A percentile compares a stretch with the other conserved stretches of the same genome.
phyloP scores from a whole-genome alignment of 2,113 vertebrate species.

The Delphinus delphis region DNA sequence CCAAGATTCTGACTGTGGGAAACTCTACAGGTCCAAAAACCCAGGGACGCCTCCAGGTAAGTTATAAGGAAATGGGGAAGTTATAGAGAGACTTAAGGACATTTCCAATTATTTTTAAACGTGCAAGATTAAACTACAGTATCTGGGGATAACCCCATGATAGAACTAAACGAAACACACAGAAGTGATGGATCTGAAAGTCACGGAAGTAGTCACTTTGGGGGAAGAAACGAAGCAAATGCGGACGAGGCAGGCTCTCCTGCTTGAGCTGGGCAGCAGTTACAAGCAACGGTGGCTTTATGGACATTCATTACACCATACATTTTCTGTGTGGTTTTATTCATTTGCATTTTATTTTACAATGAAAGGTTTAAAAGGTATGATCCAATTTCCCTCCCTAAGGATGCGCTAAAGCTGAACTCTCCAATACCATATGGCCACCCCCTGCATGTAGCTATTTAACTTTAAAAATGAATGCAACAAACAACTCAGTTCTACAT shows the following conservation, averaged over 20 bases:
- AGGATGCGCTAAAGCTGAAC: background rate
- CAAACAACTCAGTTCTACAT: background rate
- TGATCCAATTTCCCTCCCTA: background rate
- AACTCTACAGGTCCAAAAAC: background rate
- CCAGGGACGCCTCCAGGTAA: background rate
- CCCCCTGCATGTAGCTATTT: background rate
- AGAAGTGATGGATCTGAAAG: background rate
- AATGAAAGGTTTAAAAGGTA: background rate
- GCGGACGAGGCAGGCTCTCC: background rate
- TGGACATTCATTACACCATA: background rate
- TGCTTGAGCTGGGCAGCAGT: background rate
- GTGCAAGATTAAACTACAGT: background rate
- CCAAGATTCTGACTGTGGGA: background rate
- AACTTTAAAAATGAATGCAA: constrained; percentile 21
- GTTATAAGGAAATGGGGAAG: background rate
- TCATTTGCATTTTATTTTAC: background rate
- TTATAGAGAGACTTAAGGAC: background rate
- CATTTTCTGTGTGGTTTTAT: background rate
- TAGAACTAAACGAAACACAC: background rate
- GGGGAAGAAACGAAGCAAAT: background rate
- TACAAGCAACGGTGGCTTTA: background rate
- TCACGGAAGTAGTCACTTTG: background rate
- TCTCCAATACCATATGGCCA: background rate
- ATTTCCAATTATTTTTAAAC: constrained; percentile 5
- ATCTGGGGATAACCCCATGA: background rate